phyloP scores from a whole-genome alignment of 64 coral and sea anemone species.

The Orbicella faveolata region DNA sequence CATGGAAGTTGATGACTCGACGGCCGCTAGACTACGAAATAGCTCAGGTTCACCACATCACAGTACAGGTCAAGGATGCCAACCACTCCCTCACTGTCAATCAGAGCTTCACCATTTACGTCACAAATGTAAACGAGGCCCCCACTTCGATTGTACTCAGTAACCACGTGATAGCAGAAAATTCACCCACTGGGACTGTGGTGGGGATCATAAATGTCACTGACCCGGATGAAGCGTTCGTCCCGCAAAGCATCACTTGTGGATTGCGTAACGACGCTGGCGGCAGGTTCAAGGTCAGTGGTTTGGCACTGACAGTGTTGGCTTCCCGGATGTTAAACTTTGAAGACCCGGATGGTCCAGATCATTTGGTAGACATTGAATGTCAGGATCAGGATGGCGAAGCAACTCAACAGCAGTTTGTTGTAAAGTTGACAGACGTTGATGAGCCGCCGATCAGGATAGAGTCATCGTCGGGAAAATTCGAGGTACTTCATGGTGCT shows the following conservation, averaged over 20 bases:
- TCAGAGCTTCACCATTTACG: constrained; percentile 72
- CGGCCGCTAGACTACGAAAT: constrained; percentile 68
- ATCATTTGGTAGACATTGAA: constrained; percentile 70
- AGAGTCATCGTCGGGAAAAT: constrained; percentile 39
- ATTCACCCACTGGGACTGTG: constrained; percentile 41
- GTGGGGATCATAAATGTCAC: constrained; percentile 65
- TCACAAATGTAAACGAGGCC: constrained; percentile 82
- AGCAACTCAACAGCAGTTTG: constrained; percentile 60
- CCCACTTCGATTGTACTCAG: constrained; percentile 56
- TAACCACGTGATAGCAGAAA: constrained; percentile 51
- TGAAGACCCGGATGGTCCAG: constrained; percentile 48
- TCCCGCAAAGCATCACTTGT: constrained; percentile 66
- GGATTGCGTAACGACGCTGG: constrained; percentile 69
- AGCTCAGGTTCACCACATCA: constrained; percentile 43
- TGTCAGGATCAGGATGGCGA: constrained; percentile 81
- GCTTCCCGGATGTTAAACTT: constrained; percentile 64
- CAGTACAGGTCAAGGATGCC: constrained; percentile 42
- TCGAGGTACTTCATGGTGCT: constrained; percentile 37
- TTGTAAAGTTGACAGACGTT: constrained; percentile 48
- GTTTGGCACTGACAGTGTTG: constrained; percentile 40
- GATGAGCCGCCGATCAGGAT: constrained; percentile 65
- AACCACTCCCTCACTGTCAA: constrained; percentile 54
- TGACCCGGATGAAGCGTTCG: constrained; percentile 62
- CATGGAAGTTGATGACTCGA: constrained; percentile 65
- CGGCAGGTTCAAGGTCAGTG: constrained; percentile 66